Percentiles rank a stretch among this genome's conserved stretches.
Conservation (phyloP, 2,113 vertebrate species). For the Suricata suricatta region DNA sequence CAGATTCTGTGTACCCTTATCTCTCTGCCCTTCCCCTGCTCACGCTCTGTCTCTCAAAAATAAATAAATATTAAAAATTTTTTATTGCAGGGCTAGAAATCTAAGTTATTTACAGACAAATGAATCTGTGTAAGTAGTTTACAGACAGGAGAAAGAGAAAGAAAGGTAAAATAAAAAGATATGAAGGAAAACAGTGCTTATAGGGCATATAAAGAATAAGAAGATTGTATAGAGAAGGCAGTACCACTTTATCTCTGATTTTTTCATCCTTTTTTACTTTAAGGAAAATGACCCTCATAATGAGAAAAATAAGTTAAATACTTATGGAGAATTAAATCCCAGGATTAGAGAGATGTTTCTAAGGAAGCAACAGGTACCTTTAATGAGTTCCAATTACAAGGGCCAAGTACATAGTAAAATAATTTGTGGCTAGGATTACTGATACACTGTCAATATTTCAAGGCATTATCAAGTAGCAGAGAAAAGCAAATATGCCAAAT, state of each 20-base stretch:
- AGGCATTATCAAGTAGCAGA: slow-evolving; percentile 8
- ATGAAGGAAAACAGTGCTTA: not conserved
- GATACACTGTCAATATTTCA: slow-evolving; percentile 35
- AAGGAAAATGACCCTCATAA: not conserved
- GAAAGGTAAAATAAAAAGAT: not conserved
- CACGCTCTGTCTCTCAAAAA: too few relatives aligned
- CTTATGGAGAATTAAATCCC: not conserved
- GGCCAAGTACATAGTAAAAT: slow-evolving; percentile 29
- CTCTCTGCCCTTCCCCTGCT: too few relatives aligned
- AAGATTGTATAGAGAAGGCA: not conserved
- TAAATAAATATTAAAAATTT: too few relatives aligned
- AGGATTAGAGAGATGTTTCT: slow-evolving; percentile 45
- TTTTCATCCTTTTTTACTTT: not conserved
- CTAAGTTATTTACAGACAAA: not conserved
- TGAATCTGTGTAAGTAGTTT: not conserved
- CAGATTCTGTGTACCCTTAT: too few relatives aligned
- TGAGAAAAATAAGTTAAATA: slow-evolving; percentile 37
- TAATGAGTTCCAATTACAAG: slow-evolving; percentile 46
- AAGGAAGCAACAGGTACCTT: not conserved
- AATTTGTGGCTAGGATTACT: slow-evolving; percentile 21
- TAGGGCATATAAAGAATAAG: not conserved
- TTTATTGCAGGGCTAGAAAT: not conserved
- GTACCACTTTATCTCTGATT: not conserved
- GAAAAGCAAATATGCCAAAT: slow-evolving; percentile 35
- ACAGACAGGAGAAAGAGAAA: not conserved